These are phyloP conservation scores for Parauchenoglanis ngamensis DNA, from an alignment of 2,797 vertebrate genomes.

Conservation along the genomic window DNA sequence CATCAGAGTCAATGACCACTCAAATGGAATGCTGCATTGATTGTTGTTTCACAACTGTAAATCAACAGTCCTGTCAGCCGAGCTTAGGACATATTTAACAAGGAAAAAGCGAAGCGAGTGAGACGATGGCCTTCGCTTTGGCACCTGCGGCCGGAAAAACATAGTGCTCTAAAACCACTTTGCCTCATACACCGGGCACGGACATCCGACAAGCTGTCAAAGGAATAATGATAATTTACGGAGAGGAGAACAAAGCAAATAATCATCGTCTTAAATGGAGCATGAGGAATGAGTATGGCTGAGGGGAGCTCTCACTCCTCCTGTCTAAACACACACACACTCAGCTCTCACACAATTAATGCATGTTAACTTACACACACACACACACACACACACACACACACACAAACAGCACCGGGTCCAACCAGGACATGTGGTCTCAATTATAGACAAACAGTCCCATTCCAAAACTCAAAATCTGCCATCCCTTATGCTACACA, in stretches of 20 bases:
- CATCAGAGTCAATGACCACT: conserved; percentile 36
- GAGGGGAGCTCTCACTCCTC: conserved; percentile 49
- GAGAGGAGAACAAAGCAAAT: conserved; percentile 65
- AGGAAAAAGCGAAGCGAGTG: conserved; percentile 34
- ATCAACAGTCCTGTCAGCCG: conserved; percentile 52
- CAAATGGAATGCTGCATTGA: conserved; percentile 47
- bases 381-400: conserved; percentile 26
- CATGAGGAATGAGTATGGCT: conserved; percentile 63
- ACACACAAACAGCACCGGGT: conserved; percentile 6
- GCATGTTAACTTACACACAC: conserved; percentile 1
- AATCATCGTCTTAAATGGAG: conserved; percentile 67
- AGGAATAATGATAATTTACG: conserved; percentile 64
- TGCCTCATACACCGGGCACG: conserved; percentile 43
- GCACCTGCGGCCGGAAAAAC: conserved; percentile 51
- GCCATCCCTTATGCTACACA: background rate
- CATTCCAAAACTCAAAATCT: background rate
- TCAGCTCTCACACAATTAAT: conserved; percentile 38
- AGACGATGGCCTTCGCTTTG: conserved; percentile 35
- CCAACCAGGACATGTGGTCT: conserved; percentile 6
- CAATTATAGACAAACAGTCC: conserved; percentile 19
- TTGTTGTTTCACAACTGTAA: conserved; percentile 51
- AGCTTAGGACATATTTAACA: conserved; percentile 43
- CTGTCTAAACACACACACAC: conserved; percentile 52
- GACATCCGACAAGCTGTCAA: conserved; percentile 62
- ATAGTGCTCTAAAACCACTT: conserved; percentile 60